Evolutionary conservation across 2,113 vertebrate genomes (phyloP).

Genomic region (Amia ocellicauda): DNA sequence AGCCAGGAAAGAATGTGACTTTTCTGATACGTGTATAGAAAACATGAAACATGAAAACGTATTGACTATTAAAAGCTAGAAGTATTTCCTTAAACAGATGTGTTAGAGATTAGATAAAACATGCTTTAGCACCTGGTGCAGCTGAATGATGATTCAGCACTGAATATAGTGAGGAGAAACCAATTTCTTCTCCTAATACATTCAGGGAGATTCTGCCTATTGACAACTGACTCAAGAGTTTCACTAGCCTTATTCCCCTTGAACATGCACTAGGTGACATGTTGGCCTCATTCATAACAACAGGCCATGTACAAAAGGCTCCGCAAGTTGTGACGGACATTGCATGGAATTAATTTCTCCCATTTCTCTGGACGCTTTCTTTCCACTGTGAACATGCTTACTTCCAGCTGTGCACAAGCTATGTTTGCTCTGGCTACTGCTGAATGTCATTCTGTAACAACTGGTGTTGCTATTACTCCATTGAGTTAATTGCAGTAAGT

Average conservation of each 20-base stretch:
- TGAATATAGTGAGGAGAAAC: too few relatives aligned
- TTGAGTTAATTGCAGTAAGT: conserved; percentile 57
- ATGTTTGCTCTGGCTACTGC: conserved; percentile 54
- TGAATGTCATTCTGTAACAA: conserved; percentile 60
- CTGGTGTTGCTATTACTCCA: conserved; percentile 40
- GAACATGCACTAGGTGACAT: not conserved
- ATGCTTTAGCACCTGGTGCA: too few relatives aligned
- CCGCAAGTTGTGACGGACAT: conserved; percentile 50
- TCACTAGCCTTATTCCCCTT: not conserved
- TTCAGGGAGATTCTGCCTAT: not conserved
- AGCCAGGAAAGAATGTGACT: too few relatives aligned
- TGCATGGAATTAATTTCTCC: conserved; percentile 32
- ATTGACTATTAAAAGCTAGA: too few relatives aligned
- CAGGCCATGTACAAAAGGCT: conserved; percentile 48
- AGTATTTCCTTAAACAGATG: too few relatives aligned
- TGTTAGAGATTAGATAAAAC: too few relatives aligned
- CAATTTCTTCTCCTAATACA: too few relatives aligned
- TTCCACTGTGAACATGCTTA: conserved; percentile 41
- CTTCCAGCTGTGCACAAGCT: conserved; percentile 36
- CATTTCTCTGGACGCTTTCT: conserved; percentile 14
- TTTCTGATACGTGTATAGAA: too few relatives aligned
- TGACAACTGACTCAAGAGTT: not conserved
- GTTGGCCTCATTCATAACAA: conserved; percentile 9
- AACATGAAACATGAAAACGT: too few relatives aligned
- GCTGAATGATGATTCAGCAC: too few relatives aligned